Base-by-base conservation (phyloP, 2,888 invertebrate genomes). In the Polymixis flavicincta region DNA sequence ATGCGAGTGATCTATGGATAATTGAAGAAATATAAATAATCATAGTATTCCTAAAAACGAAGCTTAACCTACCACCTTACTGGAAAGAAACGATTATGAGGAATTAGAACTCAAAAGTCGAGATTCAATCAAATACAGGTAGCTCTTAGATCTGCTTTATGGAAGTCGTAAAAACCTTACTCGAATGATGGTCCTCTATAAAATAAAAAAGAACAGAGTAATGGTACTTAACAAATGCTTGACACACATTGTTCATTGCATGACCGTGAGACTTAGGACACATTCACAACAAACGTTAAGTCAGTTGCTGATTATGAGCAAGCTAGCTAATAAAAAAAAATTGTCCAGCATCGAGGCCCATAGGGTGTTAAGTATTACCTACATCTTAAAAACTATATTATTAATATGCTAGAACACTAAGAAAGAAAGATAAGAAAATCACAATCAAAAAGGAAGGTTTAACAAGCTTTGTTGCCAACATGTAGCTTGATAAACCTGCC, bases 1-100 rank as follows among this genome's bases (percentile, higher is more conserved):
- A 78, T 93, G 94, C 2, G 93, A 92, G 74, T 94, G 94, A 28
- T 95, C 96, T 96, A 90, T 2, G 87, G 90, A 48, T 22, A 9
- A n/a, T 25, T n/a, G 25, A n/a, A 0, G 2, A 13, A 11, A 32
- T 22, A 37, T 22, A 66, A 3, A 54, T 52, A n/a, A 13, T 22
- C 14, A 32, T 11, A 32, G 2, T 59, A 59, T 19, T 59, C 2
- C 11, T 19, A 1, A 19, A 59, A 59, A 59, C 28, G 19, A 57
- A 28, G 28, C 28, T 28, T 19, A 59, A 59, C 9, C 9, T 55
- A 25, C 13, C 25, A 48, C 0, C n/a, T 45, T 60, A 45, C 59
- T 60, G 9, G 28, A 22, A 57, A 32, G 0, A 37, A 50, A 50
- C 8, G 7, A 19, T 17, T 2, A 60, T 32, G 11, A 48, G 3